Evolutionary conservation across 2,888 invertebrate species (phyloP).

Genomic region (Eledona agricola): DNA sequence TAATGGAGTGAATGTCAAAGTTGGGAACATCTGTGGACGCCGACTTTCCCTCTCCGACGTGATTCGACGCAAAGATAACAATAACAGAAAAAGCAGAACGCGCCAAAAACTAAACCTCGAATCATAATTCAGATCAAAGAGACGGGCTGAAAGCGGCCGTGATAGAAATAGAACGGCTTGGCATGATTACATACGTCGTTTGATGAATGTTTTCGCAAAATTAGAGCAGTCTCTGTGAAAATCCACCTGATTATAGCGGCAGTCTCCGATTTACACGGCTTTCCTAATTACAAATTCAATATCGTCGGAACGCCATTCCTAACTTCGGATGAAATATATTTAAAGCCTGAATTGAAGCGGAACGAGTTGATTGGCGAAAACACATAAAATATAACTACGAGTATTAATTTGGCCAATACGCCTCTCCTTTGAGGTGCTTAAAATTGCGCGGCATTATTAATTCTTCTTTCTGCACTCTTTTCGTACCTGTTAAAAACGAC

Average conservation of each 20-base stretch:
- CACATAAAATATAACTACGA: slow-evolving; percentile 7
- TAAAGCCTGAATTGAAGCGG: neutral
- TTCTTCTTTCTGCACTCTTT: slow-evolving; percentile 13
- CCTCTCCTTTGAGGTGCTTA: slow-evolving; percentile 13
- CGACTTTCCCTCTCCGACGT: slow-evolving; percentile 19
- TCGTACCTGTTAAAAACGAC: slow-evolving; percentile 19
- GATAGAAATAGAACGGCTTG: slow-evolving; percentile 36
- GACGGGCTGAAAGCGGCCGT: slow-evolving; percentile 25
- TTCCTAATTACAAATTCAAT: slow-evolving; percentile 44
- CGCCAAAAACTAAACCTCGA: slow-evolving; percentile 20
- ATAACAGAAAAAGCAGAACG: slow-evolving; percentile 4
- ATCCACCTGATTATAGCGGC: slow-evolving; percentile 39
- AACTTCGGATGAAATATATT: slow-evolving; percentile 19
- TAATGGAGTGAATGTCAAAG: slow-evolving; percentile 42
- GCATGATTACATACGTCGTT: slow-evolving; percentile 40
- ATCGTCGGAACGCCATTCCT: slow-evolving; percentile 32
- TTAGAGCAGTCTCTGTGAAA: slow-evolving; percentile 39
- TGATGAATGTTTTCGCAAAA: slow-evolving; percentile 39
- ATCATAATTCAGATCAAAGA: no score
- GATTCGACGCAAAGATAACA: slow-evolving; percentile 21
- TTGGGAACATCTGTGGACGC: slow-evolving; percentile 40
- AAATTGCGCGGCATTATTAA: slow-evolving; percentile 20
- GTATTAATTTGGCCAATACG: slow-evolving; percentile 15
- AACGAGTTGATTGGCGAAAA: slow-evolving; percentile 6
- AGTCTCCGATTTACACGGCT: slow-evolving; percentile 39